Evolutionary conservation across 2,888 invertebrate species (phyloP).

Genomic region (Polyommatus icarus): DNA sequence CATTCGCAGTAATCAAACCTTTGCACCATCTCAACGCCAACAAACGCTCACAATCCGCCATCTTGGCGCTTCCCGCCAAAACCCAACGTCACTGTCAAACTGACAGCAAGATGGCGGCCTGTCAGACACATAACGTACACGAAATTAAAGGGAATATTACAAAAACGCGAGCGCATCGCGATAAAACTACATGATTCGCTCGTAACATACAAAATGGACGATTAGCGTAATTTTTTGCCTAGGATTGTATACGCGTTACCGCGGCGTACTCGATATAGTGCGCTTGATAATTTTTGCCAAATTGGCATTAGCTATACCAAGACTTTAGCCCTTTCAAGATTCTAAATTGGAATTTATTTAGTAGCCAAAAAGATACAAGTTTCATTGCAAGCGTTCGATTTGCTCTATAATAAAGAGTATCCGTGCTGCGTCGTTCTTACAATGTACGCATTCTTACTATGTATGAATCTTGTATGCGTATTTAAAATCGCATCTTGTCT

Average conservation of each 20-base stretch:
- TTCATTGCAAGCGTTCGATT: background rate
- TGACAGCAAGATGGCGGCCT: slow-evolving; percentile 39
- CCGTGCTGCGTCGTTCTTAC: background rate
- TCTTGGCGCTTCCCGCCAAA: slow-evolving; percentile 39
- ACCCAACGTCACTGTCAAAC: slow-evolving; percentile 13
- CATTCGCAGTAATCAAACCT: slow-evolving; percentile 50
- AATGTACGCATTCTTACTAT: background rate
- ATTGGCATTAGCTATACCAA: background rate
- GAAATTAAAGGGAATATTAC: slow-evolving; percentile 43
- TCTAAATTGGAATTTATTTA: background rate
- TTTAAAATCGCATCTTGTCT: background rate
- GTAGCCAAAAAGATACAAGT: background rate
- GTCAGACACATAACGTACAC: slow-evolving; percentile 41
- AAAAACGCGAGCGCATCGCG: slow-evolving; percentile 43
- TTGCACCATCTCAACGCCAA: slow-evolving; percentile 47
- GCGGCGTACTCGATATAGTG: slow-evolving; percentile 34
- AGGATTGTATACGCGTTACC: slow-evolving; percentile 38
- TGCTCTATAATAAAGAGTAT: background rate
- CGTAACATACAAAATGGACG: slow-evolving; percentile 48
- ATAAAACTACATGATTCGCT: slow-evolving; percentile 53
- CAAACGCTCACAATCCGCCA: slow-evolving; percentile 48
- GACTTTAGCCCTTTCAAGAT: background rate
- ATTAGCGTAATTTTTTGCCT: slow-evolving; percentile 55
- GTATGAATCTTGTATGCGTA: background rate
- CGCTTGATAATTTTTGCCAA: slow-evolving; percentile 26